Conservation (phyloP, 1,140 invertebrate species). For the Octopus bimaculoides region DNA sequence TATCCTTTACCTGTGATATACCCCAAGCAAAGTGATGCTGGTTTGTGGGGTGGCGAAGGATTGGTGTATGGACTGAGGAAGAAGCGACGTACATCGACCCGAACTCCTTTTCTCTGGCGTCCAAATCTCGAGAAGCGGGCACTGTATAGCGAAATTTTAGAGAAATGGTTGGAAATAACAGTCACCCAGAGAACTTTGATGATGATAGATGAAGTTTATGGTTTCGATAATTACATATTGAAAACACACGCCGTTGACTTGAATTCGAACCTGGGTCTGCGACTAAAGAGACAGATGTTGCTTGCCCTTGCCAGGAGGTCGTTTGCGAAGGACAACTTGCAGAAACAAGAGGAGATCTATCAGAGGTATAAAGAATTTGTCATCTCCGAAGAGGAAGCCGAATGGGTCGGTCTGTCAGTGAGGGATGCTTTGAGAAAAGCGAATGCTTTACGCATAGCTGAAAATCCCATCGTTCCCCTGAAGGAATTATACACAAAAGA, state of each 20-base stretch:
- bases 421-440: neutral
- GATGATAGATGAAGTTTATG: constrained; percentile 85
- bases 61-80: constrained; percentile 85
- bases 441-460: neutral
- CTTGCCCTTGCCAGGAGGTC: constrained; percentile 70
- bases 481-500: neutral
- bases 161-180: constrained; percentile 75
- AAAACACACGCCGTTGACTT: constrained; percentile 88
- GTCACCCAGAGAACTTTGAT: constrained; percentile 79
- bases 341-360: constrained; percentile 73
- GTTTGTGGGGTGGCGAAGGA: constrained; percentile 96
- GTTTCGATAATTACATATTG: constrained; percentile 93
- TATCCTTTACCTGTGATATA: constrained; percentile 69
- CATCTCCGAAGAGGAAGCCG: constrained; percentile 64
- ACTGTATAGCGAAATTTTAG: constrained; percentile 91
- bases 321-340: constrained; percentile 70
- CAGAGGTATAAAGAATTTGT: constrained; percentile 83
- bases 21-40: constrained; percentile 77
- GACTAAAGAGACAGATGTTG: constrained; percentile 81
- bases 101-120: constrained; percentile 77
- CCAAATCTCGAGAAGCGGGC: constrained; percentile 75
- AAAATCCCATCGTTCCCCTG: neutral
- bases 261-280: constrained; percentile 75
- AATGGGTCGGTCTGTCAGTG: constrained; percentile 36
- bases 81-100: constrained; percentile 17